Evolutionary conservation across 2,113 vertebrate species (phyloP).

Genomic region (Tricholaema leucomelas): DNA sequence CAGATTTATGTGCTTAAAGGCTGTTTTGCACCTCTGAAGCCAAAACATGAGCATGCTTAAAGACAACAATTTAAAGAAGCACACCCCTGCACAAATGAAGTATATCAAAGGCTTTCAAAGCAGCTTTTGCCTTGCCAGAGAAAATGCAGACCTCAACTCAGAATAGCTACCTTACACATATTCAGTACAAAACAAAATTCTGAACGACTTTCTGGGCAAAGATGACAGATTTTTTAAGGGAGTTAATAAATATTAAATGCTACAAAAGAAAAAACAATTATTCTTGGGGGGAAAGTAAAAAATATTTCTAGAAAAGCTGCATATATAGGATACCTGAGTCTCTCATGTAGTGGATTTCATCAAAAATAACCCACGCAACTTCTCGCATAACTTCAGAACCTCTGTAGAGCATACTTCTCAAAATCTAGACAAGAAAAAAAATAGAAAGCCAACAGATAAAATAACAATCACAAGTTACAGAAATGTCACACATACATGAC

Average conservation of each 20-base stretch:
- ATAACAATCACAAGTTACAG: neutral
- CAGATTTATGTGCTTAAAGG: neutral
- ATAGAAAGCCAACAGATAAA: neutral
- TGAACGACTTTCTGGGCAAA: neutral
- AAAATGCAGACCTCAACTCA: neutral
- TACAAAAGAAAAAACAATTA: neutral
- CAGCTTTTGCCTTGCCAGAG: neutral
- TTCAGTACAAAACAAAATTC: neutral
- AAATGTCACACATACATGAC: neutral
- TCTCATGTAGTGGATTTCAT: slow-evolving; percentile 99
- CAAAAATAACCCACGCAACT: slow-evolving; percentile 97
- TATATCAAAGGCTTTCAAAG: neutral
- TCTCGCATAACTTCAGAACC: slow-evolving; percentile 99
- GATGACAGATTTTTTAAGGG: neutral
- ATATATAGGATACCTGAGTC: slow-evolving; percentile 82
- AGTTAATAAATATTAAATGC: neutral
- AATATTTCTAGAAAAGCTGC: neutral
- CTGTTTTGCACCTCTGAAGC: neutral
- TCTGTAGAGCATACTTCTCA: slow-evolving; percentile 92
- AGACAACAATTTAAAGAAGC: neutral
- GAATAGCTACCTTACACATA: neutral
- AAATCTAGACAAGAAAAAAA: slow-evolving; percentile 78
- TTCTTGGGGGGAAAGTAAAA: neutral
- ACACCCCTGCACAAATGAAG: neutral
- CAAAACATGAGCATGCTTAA: neutral